These are phyloP conservation scores for Saiga tatarica DNA, from an alignment of 2,113 vertebrate genomes.

Conservation along the genomic window DNA sequence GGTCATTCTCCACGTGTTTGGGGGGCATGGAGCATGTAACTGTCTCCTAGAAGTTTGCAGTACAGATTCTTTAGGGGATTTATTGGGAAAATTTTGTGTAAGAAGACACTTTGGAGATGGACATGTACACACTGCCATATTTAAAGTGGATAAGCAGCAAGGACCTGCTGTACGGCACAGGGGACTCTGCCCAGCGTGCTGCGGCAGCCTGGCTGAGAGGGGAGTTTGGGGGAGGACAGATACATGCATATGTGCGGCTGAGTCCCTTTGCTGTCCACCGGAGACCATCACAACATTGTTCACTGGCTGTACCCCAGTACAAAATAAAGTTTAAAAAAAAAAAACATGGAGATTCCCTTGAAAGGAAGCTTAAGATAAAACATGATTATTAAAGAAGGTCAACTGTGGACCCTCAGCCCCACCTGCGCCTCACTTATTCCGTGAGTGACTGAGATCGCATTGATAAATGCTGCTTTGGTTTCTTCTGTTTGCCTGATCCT, in stretches of 20 bases:
- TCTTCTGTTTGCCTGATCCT: background rate
- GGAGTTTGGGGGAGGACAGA: background rate
- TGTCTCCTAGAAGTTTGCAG: background rate
- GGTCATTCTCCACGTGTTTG: background rate
- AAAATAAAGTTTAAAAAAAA: background rate
- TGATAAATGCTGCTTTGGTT: background rate
- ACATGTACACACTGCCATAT: background rate
- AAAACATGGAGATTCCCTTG: background rate
- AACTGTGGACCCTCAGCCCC: background rate
- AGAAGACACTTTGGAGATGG: background rate
- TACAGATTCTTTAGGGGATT: background rate
- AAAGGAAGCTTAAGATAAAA: background rate
- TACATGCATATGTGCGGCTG: rapidly evolving
- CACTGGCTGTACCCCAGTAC: background rate
- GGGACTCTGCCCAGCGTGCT: background rate
- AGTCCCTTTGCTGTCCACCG: background rate
- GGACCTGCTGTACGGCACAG: background rate
- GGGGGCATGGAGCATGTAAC: rapidly evolving
- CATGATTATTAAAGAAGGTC: background rate
- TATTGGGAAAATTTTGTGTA: background rate
- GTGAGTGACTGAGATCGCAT: background rate
- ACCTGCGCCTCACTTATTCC: background rate
- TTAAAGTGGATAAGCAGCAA: background rate
- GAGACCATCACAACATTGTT: background rate
- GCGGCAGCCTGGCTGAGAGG: background rate